Percentiles rank a stretch among this genome's conserved stretches.
Conservation (phyloP, 2,113 vertebrate species). For the Rhineura floridana region DNA sequence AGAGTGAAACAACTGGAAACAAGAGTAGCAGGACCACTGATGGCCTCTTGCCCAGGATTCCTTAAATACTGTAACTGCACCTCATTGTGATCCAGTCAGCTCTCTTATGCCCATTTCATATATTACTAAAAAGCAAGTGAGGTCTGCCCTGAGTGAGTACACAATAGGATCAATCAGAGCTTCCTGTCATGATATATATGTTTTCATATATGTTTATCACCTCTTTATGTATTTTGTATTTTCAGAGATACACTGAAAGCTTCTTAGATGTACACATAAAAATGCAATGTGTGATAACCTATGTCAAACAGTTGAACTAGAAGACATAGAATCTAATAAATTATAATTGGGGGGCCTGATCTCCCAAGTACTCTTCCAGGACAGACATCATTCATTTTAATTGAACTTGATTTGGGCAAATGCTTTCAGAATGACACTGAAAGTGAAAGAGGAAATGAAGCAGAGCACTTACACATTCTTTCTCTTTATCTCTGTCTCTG, state of each 20-base stretch:
- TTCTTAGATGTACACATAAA: background rate
- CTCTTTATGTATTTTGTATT: background rate
- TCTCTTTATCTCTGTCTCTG: background rate
- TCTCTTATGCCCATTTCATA: background rate
- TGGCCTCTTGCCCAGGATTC: background rate
- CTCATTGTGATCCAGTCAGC: background rate
- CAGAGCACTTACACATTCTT: background rate
- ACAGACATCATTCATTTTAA: background rate
- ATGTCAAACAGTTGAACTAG: background rate
- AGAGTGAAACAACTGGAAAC: background rate
- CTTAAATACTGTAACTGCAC: background rate
- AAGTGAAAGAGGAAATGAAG: background rate
- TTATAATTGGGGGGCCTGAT: background rate
- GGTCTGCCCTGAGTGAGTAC: background rate
- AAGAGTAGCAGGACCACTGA: background rate
- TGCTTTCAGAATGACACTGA: background rate
- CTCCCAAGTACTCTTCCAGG: background rate
- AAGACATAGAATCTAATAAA: background rate
- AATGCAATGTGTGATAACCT: background rate
- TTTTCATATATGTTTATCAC: too few relatives aligned
- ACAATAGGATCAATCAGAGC: background rate
- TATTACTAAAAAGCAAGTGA: background rate
- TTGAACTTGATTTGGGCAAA: too few relatives aligned
- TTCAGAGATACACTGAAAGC: background rate
- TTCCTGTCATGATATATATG: too few relatives aligned